Evolutionary conservation across 37 sponge, comb jelly and placozoan species (phyloP).

Genomic region (Mnemiopsis leidyi): DNA sequence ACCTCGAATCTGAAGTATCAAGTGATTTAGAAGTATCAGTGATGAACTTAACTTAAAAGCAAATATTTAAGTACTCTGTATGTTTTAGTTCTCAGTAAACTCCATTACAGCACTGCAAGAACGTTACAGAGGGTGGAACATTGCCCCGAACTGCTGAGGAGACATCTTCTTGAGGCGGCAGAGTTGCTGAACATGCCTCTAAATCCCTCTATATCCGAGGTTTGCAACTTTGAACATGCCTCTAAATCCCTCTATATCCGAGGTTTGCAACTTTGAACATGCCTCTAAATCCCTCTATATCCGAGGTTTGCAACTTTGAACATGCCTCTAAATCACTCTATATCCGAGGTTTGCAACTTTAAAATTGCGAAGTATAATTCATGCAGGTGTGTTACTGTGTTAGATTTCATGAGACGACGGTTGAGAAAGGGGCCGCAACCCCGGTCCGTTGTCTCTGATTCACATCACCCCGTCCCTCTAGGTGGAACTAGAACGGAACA

Average conservation of each 20-base stretch:
- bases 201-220: background rate
- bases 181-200: constrained; percentile 33
- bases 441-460: too few species aligned
- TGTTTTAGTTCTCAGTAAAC: too few species aligned
- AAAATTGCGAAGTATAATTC: too few species aligned
- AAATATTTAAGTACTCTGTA: too few species aligned
- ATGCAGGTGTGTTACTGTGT: too few species aligned
- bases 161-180: background rate
- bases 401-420: too few species aligned
- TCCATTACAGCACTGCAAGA: constrained; percentile 23
- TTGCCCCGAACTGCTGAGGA: background rate
- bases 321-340: constrained; percentile 3
- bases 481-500: background rate
- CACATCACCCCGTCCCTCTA: too few species aligned
- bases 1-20: too few species aligned
- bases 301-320: constrained; percentile 3
- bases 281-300: background rate
- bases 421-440: too few species aligned
- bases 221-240: constrained; percentile 28
- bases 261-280: constrained; percentile 1
- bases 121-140: constrained; percentile 30
- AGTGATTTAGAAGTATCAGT: too few species aligned
- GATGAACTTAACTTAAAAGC: too few species aligned
- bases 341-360: background rate
- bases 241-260: background rate